These are phyloP conservation scores for Eumaeus atala DNA, from an alignment of 1,140 invertebrate genomes.

Conservation along the genomic window DNA sequence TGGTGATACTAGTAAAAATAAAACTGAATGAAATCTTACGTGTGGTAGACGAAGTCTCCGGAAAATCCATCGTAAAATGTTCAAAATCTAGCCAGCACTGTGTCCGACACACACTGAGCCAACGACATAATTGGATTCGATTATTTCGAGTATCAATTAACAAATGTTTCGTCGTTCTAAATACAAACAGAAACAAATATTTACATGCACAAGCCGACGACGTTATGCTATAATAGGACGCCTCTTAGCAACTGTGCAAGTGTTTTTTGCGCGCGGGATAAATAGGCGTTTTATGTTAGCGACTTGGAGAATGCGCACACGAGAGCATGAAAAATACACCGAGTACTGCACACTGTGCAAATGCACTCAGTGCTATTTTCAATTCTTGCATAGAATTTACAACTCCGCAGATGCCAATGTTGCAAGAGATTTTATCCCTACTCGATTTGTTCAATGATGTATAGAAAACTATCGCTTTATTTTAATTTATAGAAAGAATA, in stretches of 20 bases:
- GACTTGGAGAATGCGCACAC: constrained; percentile 17
- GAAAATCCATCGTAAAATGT: constrained; percentile 21
- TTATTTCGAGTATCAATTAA: constrained; percentile 25
- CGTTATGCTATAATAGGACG: constrained; percentile 27
- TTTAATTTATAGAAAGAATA: no score
- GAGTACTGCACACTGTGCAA: constrained; percentile 35
- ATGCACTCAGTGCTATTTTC: constrained; percentile 58
- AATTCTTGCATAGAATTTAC: constrained; percentile 59
- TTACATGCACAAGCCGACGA: constrained; percentile 28
- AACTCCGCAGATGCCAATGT: constrained; percentile 46
- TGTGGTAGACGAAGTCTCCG: constrained; percentile 17
- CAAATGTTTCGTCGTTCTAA: constrained; percentile 32
- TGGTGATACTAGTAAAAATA: neutral
- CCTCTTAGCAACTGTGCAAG: constrained; percentile 1
- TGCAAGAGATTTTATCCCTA: neutral
- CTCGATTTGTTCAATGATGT: constrained; percentile 2
- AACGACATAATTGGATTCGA: constrained; percentile 10
- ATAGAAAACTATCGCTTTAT: neutral
- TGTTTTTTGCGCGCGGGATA: constrained; percentile 36
- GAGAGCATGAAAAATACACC: constrained; percentile 30
- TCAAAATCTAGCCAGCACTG: constrained; percentile 5
- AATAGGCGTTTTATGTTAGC: constrained; percentile 26
- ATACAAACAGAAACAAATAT: constrained; percentile 32
- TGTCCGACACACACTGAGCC: neutral
- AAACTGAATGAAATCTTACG: constrained; percentile 22